Percentiles rank a stretch among this genome's conserved stretches.
Conservation (phyloP, 35 echinoderm and acorn worm genomes). For the Anneissia japonica region DNA sequence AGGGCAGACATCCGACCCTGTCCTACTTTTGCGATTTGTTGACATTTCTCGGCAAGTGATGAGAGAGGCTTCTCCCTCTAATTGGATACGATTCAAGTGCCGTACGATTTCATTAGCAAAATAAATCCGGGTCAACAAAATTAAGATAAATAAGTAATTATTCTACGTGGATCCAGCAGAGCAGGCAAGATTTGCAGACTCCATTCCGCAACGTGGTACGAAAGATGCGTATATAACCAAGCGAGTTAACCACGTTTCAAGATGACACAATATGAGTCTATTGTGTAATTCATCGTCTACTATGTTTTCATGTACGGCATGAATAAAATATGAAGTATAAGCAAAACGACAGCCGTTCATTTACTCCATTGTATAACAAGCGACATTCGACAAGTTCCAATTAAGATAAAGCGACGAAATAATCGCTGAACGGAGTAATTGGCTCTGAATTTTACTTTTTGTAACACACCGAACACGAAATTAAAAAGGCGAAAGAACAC, state of each 20-base stretch:
- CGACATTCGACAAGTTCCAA: background rate
- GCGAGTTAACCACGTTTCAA: background rate
- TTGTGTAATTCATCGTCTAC: background rate
- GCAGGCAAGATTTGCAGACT: background rate
- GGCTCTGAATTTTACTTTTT: too few relatives aligned
- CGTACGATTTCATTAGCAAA: background rate
- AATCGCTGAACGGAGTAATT: background rate
- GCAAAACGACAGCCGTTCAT: background rate
- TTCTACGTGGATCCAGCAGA: background rate
- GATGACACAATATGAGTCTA: background rate
- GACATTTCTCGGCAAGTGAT: background rate
- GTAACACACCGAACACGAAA: too few relatives aligned
- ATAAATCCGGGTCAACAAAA: conserved; percentile 1
- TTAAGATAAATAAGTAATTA: conserved; percentile 3
- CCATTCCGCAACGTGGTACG: background rate
- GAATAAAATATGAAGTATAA: background rate
- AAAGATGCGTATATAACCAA: background rate
- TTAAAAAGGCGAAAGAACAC: too few relatives aligned
- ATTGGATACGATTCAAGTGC: conserved; percentile 1
- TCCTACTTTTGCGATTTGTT: background rate
- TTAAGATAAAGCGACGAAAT: background rate
- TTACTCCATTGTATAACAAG: too few relatives aligned
- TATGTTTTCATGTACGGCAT: background rate
- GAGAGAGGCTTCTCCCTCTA: background rate
- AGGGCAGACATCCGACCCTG: background rate